phyloP scores from a whole-genome alignment of 2,888 invertebrate genomes.

The Calephelis perditalis region DNA sequence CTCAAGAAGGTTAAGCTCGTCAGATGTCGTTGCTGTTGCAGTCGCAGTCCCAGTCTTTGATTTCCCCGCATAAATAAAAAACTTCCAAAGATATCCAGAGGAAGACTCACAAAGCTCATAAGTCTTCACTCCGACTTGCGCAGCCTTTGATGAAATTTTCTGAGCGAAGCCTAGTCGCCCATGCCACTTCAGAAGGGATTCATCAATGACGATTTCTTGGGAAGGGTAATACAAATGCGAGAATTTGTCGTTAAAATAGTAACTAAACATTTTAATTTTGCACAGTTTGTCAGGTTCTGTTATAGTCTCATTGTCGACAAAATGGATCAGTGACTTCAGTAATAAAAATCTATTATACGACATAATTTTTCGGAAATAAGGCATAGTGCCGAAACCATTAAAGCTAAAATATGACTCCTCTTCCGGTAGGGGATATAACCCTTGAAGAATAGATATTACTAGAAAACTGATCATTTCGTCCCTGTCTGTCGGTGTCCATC shows the following conservation, averaged over 20 bases:
- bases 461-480: slow-evolving; percentile 21
- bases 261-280: slow-evolving; percentile 31
- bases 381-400: slow-evolving; percentile 32
- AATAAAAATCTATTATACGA: slow-evolving; percentile 30
- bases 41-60: slow-evolving; percentile 5
- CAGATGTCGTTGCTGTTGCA: slow-evolving; percentile 13
- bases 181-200: slow-evolving; percentile 22
- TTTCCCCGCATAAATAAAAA: slow-evolving; percentile 30
- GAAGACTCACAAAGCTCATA: slow-evolving; percentile 34
- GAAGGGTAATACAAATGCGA: slow-evolving; percentile 26
- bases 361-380: slow-evolving; percentile 30
- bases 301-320: slow-evolving; percentile 26
- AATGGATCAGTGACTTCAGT: slow-evolving; percentile 30
- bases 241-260: slow-evolving; percentile 32
- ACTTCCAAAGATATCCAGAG: slow-evolving; percentile 33
- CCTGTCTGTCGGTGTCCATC: slow-evolving; percentile 26
- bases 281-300: slow-evolving; percentile 21
- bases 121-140: slow-evolving; percentile 28
- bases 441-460: slow-evolving; percentile 29
- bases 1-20: too few species aligned
- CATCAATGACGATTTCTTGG: slow-evolving; percentile 34
- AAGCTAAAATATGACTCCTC: slow-evolving; percentile 31
- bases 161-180: slow-evolving; percentile 29
- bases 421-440: slow-evolving; percentile 29
- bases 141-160: slow-evolving; percentile 27